These are phyloP conservation scores for Chiloscyllium plagiosum DNA, from an alignment of 2,113 vertebrate species.

Conservation along the genomic window DNA sequence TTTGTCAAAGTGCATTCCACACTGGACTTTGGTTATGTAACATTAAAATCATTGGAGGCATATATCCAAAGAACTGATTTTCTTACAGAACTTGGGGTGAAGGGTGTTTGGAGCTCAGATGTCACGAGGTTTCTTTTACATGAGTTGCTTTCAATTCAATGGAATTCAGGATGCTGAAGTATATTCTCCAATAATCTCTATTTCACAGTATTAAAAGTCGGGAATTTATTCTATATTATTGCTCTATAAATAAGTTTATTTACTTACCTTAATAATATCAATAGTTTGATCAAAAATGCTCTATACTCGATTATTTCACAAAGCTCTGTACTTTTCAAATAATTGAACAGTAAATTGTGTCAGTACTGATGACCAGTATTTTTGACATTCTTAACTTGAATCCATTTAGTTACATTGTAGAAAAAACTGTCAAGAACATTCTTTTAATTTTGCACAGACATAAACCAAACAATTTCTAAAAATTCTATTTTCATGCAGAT, in stretches of 20 bases:
- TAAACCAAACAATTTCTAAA: background rate
- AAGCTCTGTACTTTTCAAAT: background rate
- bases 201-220: background rate
- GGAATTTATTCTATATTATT: background rate
- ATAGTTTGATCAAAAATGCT: background rate
- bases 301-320: background rate
- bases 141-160: background rate
- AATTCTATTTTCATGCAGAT: background rate
- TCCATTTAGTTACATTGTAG: background rate
- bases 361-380: background rate
- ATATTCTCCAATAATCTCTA: background rate
- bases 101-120: background rate
- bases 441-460: background rate
- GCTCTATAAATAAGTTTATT: background rate
- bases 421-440: background rate
- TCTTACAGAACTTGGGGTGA: background rate
- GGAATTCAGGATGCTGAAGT: conserved; percentile 20
- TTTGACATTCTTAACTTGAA: background rate
- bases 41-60: background rate
- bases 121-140: background rate
- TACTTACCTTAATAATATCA: background rate
- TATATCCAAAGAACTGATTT: background rate
- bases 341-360: background rate
- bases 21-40: background rate
- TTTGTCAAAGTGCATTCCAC: conserved; percentile 3